A percentile compares a stretch with the other conserved stretches of the same genome.
phyloP scores from a whole-genome alignment of 1,140 invertebrate species.

The Popillia japonica region DNA sequence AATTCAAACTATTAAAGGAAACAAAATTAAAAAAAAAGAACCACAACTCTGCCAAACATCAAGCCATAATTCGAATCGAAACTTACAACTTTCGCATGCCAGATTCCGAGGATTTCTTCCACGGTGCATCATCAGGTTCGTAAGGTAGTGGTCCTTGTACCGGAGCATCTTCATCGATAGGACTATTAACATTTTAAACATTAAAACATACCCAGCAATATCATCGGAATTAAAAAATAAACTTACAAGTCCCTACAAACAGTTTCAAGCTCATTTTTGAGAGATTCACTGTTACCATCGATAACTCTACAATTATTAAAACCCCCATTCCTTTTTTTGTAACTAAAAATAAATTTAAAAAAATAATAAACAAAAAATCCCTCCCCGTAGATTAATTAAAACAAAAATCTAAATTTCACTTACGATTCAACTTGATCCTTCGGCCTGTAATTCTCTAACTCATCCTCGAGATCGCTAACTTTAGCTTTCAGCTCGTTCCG shows the following conservation, averaged over 20 bases:
- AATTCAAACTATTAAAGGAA: neutral
- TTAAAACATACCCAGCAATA: neutral
- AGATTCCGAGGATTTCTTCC: conserved; percentile 82
- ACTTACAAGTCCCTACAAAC: conserved; percentile 22
- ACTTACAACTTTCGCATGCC: conserved; percentile 95
- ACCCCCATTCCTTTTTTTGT: neutral
- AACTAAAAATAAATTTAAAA: conserved; percentile 26
- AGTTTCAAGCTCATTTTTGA: conserved; percentile 24
- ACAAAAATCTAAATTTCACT: conserved; percentile 30
- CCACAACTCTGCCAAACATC: neutral
- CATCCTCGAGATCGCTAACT: conserved; percentile 87
- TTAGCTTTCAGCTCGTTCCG: conserved; percentile 88
- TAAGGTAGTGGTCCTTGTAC: conserved; percentile 95
- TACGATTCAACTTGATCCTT: conserved; percentile 58
- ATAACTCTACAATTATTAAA: neutral
- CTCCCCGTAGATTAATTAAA: neutral
- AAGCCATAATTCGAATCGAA: neutral
- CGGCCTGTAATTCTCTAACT: conserved; percentile 78
- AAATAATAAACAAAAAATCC: neutral
- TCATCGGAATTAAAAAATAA: conserved; percentile 21
- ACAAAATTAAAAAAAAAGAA: neutral
- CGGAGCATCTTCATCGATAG: conserved; percentile 79
- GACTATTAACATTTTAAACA: conserved; percentile 51
- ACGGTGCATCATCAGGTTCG: conserved; percentile 95
- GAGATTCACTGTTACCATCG: neutral